Evolutionary conservation across 37 sponge, comb jelly and placozoan species (phyloP), one percentile per base, ranked within the genome.

Genomic region (Dysidea cf. avara): DNA sequence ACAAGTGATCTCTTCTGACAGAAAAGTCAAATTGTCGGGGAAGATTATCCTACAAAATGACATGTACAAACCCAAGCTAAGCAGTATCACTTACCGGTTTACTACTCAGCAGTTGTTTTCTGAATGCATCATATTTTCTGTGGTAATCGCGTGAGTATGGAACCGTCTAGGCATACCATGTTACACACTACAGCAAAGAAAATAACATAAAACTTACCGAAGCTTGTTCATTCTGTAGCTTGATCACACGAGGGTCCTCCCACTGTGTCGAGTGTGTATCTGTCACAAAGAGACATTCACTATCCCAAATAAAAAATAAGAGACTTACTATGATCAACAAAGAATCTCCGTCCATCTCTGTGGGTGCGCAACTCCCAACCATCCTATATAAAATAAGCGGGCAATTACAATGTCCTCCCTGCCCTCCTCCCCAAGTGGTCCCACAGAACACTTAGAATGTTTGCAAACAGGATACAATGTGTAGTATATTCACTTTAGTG

Each of bases 101-200:
- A 22, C 74, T 86, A 33, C 69, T 17, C 3, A 43, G 71, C 0
- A 96, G 72, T 25, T 74, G 76, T 24, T 75, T 78, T 57, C 72
- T 89, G 56, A 96, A 78, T 49, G 53, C 65, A 35, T 89, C 93
- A 59, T 84, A 92, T 63, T 96, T 96, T 14, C 58, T 39, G 64
- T 96, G 92, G 72, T 96, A 96, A 74, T 96, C 87, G 21, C 90
- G 47, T 36, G 86, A 83, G 60, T 96, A 92, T 25, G 90, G 90
- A 18, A 87, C 72, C 16, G 77, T 82, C 70, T 82, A 73, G 11
- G 59, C 24, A 28, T 28, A 22, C 29, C 57, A 56, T 22, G 11
- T 56, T 56, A 26, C 7, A 6, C 11, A 60, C n/a, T 9, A 9
- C n/a, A 72, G 12, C 35, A 31, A 2, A 32, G 34, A 28, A 35